Base-by-base conservation (phyloP, 2,797 vertebrate genomes). In the Molossus molossus region DNA sequence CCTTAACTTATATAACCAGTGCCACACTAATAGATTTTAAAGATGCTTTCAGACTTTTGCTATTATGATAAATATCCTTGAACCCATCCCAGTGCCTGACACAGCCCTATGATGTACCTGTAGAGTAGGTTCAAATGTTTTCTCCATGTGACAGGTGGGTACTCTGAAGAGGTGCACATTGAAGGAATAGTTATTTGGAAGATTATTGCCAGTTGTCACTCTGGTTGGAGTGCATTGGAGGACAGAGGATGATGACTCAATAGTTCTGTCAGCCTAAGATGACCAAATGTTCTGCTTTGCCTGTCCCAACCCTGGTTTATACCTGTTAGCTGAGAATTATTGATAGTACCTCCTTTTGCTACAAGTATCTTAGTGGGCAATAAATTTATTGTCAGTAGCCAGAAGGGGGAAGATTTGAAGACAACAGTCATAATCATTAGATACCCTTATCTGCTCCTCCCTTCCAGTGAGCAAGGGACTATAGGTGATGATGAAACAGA, bases 401-500 rank as follows among this genome's bases (percentile, higher is more conserved):
- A 45, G 40, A 45, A 45, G 40, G 40, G 40, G 40, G 40, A 45
- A 45, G 40, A 45, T 45, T 45, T 45, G 40, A 45, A 45, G 40
- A 45, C 40, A 45, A 4, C 1, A n/a, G 40, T 33, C 76, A 4
- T 45, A 57, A 67, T 17, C 5, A 20, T 48, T 60, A 67, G 48
- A 15, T n/a, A 15, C 11, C 17, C 27, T 81, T 10, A 45, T 45
- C 40, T 45, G 40, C 40, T 45, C 40, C 40, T 45, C 40, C 40
- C 40, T 45, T 45, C 40, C 40, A 45, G 40, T 45, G 40, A 45
- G 40, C 40, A 45, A 45, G 40, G 64, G 29, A 95, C 3, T 97
- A 17, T 76, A 45, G 40, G 96, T 97, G 70, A 70, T 23, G 1
- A 91, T 96, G 60, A 95, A 90, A 58, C 90, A 73, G 55, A 40